Percentiles rank a stretch among this genome's conserved stretches.
Evolutionary conservation across 2,113 vertebrate species (phyloP).

Genomic region (Oryzias woworae): DNA sequence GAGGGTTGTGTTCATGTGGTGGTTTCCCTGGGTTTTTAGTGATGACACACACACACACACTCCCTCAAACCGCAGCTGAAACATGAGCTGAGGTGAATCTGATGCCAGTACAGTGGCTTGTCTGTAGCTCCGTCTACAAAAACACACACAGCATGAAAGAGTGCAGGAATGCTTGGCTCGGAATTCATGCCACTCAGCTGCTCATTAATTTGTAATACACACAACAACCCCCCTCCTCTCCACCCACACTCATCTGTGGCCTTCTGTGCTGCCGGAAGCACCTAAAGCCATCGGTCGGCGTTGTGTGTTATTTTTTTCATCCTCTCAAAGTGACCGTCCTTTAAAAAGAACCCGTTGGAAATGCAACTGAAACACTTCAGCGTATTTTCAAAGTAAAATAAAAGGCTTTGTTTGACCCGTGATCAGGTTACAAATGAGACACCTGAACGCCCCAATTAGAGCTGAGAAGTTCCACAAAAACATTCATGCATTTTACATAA

Average conservation of each 20-base stretch:
- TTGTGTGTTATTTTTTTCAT: conserved; percentile 1
- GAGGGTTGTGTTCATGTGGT: conserved; percentile 8
- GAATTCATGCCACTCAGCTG: conserved; percentile 58
- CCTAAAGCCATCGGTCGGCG: conserved; percentile 39
- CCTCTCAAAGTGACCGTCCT: conserved; percentile 10
- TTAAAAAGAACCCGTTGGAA: conserved; percentile 37
- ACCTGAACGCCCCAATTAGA: conserved; percentile 56
- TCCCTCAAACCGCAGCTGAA: conserved; percentile 41
- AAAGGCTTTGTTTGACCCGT: conserved; percentile 19
- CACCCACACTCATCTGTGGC: conserved; percentile 53
- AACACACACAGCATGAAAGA: conserved; percentile 35
- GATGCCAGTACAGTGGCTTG: conserved; percentile 55
- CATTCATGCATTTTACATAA: conserved; percentile 36
- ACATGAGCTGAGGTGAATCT: conserved; percentile 55
- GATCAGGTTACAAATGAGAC: conserved; percentile 49
- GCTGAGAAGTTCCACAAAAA: conserved; percentile 15
- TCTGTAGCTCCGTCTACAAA: conserved; percentile 26
- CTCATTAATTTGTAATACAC: conserved; percentile 71
- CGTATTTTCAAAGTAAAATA: conserved; percentile 1
- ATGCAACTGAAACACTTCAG: conserved; percentile 19
- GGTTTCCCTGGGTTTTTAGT: neutral
- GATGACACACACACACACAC: neutral
- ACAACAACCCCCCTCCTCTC: conserved; percentile 6
- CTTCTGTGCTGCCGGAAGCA: conserved; percentile 40
- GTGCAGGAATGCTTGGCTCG: conserved; percentile 63